Evolutionary conservation across 2,113 vertebrate genomes (phyloP).

Genomic region (Lagopus muta): DNA sequence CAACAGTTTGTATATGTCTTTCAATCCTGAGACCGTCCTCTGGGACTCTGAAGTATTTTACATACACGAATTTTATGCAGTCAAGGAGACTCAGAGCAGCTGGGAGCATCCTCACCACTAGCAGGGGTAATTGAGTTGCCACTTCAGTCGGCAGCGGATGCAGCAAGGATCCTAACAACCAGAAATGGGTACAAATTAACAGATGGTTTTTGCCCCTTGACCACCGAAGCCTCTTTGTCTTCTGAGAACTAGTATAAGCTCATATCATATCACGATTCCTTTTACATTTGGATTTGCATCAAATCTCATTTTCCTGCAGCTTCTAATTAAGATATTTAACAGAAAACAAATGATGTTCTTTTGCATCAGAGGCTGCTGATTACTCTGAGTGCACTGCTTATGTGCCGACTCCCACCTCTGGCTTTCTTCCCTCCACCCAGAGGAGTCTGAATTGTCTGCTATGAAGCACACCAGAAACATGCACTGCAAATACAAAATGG

Average conservation of each 20-base stretch:
- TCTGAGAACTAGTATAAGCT: not conserved
- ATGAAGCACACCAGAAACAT: no score
- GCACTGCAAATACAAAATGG: not conserved
- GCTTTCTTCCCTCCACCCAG: not conserved
- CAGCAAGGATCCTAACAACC: slow-evolving; percentile 17
- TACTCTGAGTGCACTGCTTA: not conserved
- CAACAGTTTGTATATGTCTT: not conserved
- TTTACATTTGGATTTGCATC: slow-evolving; percentile 30
- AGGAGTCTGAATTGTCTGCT: not conserved
- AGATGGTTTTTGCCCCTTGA: not conserved
- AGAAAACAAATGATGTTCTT: slow-evolving; percentile 55
- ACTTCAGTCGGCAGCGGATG: slow-evolving; percentile 25
- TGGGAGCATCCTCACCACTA: slow-evolving; percentile 32
- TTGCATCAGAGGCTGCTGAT: slow-evolving; percentile 37
- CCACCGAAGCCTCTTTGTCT: not conserved
- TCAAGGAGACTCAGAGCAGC: slow-evolving; percentile 14
- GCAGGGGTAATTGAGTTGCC: slow-evolving; percentile 14
- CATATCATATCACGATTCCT: not conserved
- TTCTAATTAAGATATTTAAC: slow-evolving; percentile 4
- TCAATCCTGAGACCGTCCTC: slow-evolving; percentile 25
- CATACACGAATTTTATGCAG: slow-evolving; percentile 57
- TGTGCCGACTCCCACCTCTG: not conserved
- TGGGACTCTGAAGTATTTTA: slow-evolving; percentile 48
- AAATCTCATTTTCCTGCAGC: slow-evolving; percentile 29
- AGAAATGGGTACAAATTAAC: not conserved